These are phyloP conservation scores for Nothobranchius kuhntae DNA, from an alignment of 2,113 vertebrate species.

Conservation along the genomic window DNA sequence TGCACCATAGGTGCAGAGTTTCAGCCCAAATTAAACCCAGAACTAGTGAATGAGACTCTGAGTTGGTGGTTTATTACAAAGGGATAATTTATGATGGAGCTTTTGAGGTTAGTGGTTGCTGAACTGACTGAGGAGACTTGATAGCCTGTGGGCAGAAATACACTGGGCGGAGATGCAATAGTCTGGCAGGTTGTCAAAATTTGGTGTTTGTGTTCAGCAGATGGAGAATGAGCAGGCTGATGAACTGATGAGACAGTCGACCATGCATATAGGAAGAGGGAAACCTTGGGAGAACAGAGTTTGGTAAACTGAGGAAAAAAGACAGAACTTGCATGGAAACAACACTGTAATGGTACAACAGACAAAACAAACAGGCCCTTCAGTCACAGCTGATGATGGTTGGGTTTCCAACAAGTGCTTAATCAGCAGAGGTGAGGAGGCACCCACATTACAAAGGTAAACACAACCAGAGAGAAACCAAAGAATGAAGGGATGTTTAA, in stretches of 20 bases:
- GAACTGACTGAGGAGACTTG: constrained; percentile 14
- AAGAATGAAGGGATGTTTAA: too few relatives aligned
- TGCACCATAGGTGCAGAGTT: not conserved
- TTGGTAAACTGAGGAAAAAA: not conserved
- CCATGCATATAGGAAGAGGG: not conserved
- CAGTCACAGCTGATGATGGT: not conserved
- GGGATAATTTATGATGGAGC: constrained; percentile 5
- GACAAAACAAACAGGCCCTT: not conserved
- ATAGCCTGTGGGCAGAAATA: constrained; percentile 12
- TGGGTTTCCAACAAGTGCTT: too few relatives aligned
- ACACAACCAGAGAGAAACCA: too few relatives aligned
- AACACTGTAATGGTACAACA: not conserved
- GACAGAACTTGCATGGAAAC: not conserved
- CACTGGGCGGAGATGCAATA: not conserved
- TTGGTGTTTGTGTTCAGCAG: not conserved
- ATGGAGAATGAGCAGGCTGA: not conserved
- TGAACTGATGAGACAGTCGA: constrained; percentile 10
- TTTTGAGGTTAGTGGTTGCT: constrained; percentile 1
- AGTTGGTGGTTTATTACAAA: not conserved
- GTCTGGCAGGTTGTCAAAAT: constrained; percentile 12
- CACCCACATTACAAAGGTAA: too few relatives aligned
- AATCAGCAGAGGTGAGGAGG: too few relatives aligned
- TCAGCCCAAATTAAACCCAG: not conserved
- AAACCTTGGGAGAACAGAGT: not conserved
- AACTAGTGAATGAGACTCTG: not conserved